A percentile compares a stretch with the other conserved stretches of the same genome.
phyloP scores from a whole-genome alignment of 1,140 invertebrate species.

The Orius insidiosus region DNA sequence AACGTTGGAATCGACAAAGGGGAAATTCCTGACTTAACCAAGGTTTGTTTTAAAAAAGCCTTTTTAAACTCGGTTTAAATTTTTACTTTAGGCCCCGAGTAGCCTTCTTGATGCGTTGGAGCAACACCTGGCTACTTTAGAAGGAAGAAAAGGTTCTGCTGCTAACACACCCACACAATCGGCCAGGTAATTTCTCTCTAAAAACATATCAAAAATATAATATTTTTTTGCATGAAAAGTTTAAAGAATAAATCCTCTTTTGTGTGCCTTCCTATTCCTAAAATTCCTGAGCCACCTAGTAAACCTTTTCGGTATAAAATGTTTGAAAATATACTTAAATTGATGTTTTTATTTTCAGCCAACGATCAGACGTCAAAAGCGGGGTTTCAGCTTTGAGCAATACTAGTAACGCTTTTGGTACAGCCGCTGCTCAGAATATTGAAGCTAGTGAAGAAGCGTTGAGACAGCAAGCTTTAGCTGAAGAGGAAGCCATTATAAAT shows the following conservation, averaged over 20 bases:
- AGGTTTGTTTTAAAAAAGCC: slow-evolving; percentile 46
- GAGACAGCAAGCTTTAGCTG: slow-evolving; percentile 72
- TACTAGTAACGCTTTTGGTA: slow-evolving; percentile 70
- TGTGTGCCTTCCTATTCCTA: too few species aligned
- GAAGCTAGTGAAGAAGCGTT: slow-evolving; percentile 69
- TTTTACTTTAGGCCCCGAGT: slow-evolving; percentile 62
- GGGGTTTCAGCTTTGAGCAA: slow-evolving; percentile 77
- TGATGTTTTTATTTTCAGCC: slow-evolving; percentile 33
- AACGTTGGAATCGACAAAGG: slow-evolving; percentile 98
- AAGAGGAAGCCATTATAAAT: slow-evolving; percentile 88
- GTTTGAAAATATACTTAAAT: too few species aligned
- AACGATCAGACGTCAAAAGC: slow-evolving; percentile 73
- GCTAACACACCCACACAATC: slow-evolving; percentile 70
- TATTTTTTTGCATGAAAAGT: too few species aligned
- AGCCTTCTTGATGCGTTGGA: slow-evolving; percentile 94
- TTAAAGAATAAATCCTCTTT: too few species aligned
- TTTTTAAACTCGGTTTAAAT: neutral
- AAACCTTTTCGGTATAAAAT: too few species aligned
- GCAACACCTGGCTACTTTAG: slow-evolving; percentile 81
- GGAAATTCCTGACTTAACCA: slow-evolving; percentile 95
- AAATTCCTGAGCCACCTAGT: too few species aligned
- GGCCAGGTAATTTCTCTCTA: slow-evolving; percentile 39
- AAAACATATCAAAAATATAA: too few species aligned
- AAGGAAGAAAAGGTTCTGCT: slow-evolving; percentile 77
- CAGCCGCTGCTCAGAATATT: slow-evolving; percentile 45